phyloP scores from a whole-genome alignment of 2,888 invertebrate species.

The Drosophila kambysellisi region DNA sequence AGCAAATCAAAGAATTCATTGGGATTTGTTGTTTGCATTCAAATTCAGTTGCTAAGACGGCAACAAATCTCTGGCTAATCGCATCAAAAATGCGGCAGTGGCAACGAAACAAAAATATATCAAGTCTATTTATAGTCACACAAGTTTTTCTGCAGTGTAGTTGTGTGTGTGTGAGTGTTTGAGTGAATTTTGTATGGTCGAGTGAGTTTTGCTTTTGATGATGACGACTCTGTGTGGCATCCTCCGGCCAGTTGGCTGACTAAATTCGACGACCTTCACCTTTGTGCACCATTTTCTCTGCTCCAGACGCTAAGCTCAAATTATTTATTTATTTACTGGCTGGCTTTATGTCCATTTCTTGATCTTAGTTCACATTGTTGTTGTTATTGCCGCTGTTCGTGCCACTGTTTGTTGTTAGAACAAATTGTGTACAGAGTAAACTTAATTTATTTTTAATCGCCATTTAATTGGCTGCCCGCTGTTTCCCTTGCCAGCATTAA shows the following conservation, averaged over 20 bases:
- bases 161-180: conserved; percentile 3
- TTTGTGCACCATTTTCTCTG: conserved; percentile 48
- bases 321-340: conserved; percentile 49
- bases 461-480: conserved; percentile 73
- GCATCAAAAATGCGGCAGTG: conserved; percentile 63
- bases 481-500: conserved; percentile 65
- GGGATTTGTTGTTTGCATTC: conserved; percentile 52
- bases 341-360: conserved; percentile 24
- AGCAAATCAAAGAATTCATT: conserved; percentile 31
- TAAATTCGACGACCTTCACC: conserved; percentile 63
- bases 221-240: conserved; percentile 8
- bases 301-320: conserved; percentile 42
- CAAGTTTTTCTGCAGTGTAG: neutral
- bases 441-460: conserved; percentile 80
- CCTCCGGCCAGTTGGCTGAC: conserved; percentile 19
- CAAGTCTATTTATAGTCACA: conserved; percentile 47
- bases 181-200: conserved; percentile 12
- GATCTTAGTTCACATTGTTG: neutral
- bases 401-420: conserved; percentile 47
- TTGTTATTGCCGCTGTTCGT: conserved; percentile 9
- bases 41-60: conserved; percentile 59
- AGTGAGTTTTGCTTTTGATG: conserved; percentile 41
- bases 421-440: conserved; percentile 64
- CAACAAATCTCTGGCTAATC: conserved; percentile 69
- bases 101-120: conserved; percentile 42